Conservation (phyloP, 2,113 vertebrate genomes). For the Herpetotheres cachinnans region DNA sequence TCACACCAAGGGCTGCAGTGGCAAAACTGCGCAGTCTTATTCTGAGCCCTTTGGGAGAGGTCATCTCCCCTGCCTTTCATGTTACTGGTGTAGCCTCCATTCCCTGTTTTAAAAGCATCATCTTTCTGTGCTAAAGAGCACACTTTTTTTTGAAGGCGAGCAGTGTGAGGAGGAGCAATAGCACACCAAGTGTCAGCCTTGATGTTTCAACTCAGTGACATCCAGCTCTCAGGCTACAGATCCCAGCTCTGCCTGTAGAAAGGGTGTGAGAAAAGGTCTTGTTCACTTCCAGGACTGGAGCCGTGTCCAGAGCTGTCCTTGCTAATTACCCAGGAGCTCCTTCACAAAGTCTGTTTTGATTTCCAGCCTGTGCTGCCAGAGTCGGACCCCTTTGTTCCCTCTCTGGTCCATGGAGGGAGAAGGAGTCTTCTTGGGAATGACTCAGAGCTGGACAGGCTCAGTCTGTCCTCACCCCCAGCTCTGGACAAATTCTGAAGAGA, state of each 20-base stretch:
- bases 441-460: rapidly evolving
- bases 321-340: neutral
- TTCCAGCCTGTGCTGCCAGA: neutral
- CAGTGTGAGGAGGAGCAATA: neutral
- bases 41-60: neutral
- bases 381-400: neutral
- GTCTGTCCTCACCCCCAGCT: neutral
- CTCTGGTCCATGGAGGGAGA: neutral
- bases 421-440: neutral
- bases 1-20: neutral
- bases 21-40: neutral
- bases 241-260: neutral
- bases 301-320: neutral
- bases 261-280: neutral
- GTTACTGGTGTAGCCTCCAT: neutral
- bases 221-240: neutral
- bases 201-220: neutral
- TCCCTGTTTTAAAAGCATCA: neutral
- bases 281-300: neutral
- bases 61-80: neutral
- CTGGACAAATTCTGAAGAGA: neutral
- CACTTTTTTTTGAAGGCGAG: neutral
- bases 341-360: neutral
- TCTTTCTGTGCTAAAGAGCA: neutral
- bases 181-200: too few species aligned